A percentile compares a stretch with the other conserved stretches of the same genome.
phyloP scores from a whole-genome alignment of 2,113 vertebrate species.

The Regulus satrapa region DNA sequence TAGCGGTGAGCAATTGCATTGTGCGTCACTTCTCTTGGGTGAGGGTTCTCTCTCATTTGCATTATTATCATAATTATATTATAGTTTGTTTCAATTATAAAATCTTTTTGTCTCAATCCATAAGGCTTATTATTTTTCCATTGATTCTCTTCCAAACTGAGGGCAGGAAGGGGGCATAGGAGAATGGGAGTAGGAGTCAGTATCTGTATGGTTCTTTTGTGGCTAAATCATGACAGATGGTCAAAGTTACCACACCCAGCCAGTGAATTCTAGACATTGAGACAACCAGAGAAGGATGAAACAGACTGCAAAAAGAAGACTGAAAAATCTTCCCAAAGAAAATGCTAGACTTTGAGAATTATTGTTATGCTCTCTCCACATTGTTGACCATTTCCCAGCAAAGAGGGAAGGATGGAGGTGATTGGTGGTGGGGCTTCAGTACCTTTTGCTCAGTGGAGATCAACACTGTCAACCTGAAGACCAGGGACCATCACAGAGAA shows the following conservation, averaged over 20 bases:
- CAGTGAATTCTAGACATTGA: neutral
- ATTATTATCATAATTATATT: neutral
- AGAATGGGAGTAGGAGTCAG: neutral
- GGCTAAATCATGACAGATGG: neutral
- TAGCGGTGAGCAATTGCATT: neutral
- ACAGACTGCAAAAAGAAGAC: neutral
- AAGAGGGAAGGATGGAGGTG: neutral
- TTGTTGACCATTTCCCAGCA: neutral
- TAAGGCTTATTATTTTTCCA: neutral
- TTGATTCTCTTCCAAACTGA: neutral
- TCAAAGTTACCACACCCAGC: rapidly evolving
- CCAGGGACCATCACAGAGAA: neutral
- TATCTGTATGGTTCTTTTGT: neutral
- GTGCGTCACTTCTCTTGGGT: neutral
- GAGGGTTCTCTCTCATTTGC: neutral
- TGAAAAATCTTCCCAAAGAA: neutral
- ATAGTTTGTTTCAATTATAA: neutral
- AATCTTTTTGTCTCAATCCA: neutral
- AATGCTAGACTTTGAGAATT: neutral
- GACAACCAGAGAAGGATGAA: neutral
- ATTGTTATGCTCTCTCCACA: rapidly evolving
- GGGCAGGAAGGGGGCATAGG: rapidly evolving
- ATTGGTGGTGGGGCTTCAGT: neutral
- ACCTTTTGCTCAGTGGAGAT: neutral
- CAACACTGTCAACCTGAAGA: neutral